These are phyloP conservation scores for Colostygia pectinataria DNA, from an alignment of 2,888 invertebrate species.

Conservation along the genomic window DNA sequence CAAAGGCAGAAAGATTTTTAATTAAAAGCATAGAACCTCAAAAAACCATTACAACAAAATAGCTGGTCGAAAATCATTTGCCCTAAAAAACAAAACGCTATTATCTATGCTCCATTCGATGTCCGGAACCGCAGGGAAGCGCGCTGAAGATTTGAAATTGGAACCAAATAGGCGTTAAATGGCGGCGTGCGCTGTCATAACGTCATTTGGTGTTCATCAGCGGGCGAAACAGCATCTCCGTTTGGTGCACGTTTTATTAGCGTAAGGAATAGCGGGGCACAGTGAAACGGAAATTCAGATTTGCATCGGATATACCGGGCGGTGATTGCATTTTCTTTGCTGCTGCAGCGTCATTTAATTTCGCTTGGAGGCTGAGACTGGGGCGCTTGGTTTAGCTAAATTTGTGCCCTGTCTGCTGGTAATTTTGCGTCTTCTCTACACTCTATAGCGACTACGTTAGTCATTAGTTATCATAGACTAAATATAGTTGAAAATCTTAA, in stretches of 20 bases:
- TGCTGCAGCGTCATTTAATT: constrained; percentile 77
- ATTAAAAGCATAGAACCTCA: constrained; percentile 22
- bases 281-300: constrained; percentile 78
- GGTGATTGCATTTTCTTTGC: constrained; percentile 82
- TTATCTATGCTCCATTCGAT: constrained; percentile 74
- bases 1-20: constrained; percentile 27
- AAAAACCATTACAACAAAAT: constrained; percentile 10
- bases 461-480: constrained; percentile 20
- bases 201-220: constrained; percentile 82
- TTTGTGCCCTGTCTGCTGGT: constrained; percentile 55
- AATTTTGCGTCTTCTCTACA: constrained; percentile 47
- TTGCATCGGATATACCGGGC: constrained; percentile 75
- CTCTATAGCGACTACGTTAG: constrained; percentile 36
- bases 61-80: constrained; percentile 35
- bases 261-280: constrained; percentile 81
- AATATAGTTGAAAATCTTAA: neutral
- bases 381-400: constrained; percentile 61
- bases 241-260: constrained; percentile 82
- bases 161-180: constrained; percentile 87
- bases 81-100: constrained; percentile 68
- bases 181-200: constrained; percentile 83
- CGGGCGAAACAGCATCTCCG: constrained; percentile 79
- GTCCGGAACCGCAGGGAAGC: constrained; percentile 77
- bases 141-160: constrained; percentile 83
- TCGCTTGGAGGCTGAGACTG: constrained; percentile 58